These are phyloP conservation scores for Dicrurus megarhynchus DNA, from an alignment of 2,113 vertebrate genomes.

Conservation along the genomic window DNA sequence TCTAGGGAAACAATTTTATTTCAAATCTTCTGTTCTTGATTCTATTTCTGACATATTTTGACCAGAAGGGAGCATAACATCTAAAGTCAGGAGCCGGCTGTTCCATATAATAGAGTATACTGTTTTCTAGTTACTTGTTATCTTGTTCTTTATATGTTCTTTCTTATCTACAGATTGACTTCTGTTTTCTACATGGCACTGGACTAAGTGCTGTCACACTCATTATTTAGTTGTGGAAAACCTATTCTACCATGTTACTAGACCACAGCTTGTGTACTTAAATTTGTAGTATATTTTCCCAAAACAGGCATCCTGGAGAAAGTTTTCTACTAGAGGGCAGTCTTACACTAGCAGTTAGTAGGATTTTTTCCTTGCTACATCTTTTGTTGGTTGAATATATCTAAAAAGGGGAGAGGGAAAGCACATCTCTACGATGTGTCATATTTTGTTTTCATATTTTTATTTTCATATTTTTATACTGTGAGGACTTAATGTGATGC, in stretches of 20 bases:
- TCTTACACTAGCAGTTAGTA: slow-evolving; percentile 30
- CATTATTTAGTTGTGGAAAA: neutral
- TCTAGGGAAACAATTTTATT: neutral
- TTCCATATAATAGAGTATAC: neutral
- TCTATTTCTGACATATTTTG: neutral
- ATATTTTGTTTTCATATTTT: neutral
- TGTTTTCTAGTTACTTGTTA: neutral
- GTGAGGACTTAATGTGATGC: neutral
- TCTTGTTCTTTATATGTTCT: neutral
- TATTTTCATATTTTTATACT: neutral
- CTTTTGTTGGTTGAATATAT: neutral
- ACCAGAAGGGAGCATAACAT: neutral
- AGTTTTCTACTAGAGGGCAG: slow-evolving; percentile 51
- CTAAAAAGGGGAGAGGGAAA: neutral
- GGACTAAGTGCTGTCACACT: neutral
- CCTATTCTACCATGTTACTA: neutral
- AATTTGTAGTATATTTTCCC: neutral
- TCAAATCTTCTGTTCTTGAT: neutral
- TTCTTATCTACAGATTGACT: neutral
- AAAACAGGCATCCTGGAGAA: neutral
- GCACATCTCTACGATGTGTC: neutral
- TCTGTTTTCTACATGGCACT: neutral
- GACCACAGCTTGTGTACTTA: neutral
- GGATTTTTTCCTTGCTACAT: neutral
- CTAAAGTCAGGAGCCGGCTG: neutral